These are phyloP conservation scores for Laticauda colubrina DNA, from an alignment of 2,113 vertebrate species.

Conservation along the genomic window DNA sequence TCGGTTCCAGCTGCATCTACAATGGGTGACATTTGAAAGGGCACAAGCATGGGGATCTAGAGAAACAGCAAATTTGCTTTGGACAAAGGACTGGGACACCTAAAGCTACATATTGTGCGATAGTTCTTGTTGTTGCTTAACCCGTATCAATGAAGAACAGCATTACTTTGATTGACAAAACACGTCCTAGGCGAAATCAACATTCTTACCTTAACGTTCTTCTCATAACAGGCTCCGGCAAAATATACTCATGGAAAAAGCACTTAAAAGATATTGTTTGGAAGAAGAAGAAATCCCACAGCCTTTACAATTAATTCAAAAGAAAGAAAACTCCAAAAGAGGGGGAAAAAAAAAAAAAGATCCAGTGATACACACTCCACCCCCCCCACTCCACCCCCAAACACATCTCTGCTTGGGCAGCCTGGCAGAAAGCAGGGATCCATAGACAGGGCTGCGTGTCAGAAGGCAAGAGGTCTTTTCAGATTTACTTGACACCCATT, in stretches of 20 bases:
- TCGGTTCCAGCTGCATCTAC: slow-evolving; percentile 58
- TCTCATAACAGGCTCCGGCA: slow-evolving; percentile 66
- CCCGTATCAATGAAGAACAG: slow-evolving; percentile 54
- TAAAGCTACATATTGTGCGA: slow-evolving; percentile 39
- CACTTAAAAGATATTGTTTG: slow-evolving; percentile 60
- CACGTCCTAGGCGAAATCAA: slow-evolving; percentile 63
- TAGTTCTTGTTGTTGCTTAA: background rate
- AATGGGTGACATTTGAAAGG: slow-evolving; percentile 58
- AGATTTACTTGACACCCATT: slow-evolving; percentile 79
- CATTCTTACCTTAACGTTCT: slow-evolving; percentile 71
- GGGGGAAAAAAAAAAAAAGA: background rate
- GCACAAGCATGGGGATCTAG: slow-evolving; percentile 64
- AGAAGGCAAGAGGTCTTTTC: slow-evolving; percentile 65
- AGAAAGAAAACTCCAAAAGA: background rate
- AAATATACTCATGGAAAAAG: slow-evolving; percentile 62
- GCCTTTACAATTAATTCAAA: slow-evolving; percentile 43
- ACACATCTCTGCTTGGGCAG: slow-evolving; percentile 47
- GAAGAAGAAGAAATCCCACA: slow-evolving; percentile 54
- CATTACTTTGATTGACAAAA: slow-evolving; percentile 67
- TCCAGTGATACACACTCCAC: slow-evolving; percentile 54
- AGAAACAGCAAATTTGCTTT: slow-evolving; percentile 60
- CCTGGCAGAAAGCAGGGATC: slow-evolving; percentile 60
- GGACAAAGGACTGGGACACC: slow-evolving; percentile 45
- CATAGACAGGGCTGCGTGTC: slow-evolving; percentile 57
- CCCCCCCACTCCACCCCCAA: slow-evolving; percentile 59